Evolutionary conservation across 2,888 invertebrate genomes (phyloP), one percentile per base, ranked within the genome.

Genomic region (Drosophila engyochracea): DNA sequence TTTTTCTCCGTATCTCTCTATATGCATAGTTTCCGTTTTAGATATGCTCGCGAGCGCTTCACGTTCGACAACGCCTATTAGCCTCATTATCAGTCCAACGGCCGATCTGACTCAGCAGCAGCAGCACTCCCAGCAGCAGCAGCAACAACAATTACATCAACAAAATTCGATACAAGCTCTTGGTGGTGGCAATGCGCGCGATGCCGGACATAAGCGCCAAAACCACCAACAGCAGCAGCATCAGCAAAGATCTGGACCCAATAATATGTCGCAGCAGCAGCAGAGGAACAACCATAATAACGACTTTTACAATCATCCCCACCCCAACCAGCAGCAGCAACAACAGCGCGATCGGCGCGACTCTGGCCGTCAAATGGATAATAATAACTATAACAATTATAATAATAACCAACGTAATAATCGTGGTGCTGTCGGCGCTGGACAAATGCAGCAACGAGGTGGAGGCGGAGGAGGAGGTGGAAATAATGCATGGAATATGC

Each of bases 51-150:
- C 93, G 82, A 94, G 94, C 89, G 93, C 95, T 52, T 97, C 97
- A n/a, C 95, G 97, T 65, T 97, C 97, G 62, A 96, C 96, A 67
- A 97, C 97, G 2, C 97, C 97, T 14, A 96, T 96, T 9, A 96
- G 96, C 74, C 94, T 95, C 44, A 94, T 95, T 61, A 82, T 85
- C 65, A 97, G 97, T 84, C 97, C 97, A 61, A 97, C 97, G 3
- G 95, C 96, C 82, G 98, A 98, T 93, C 97, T 97, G 94, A 96
- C 96, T 79, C 92, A 90, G 64, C 89, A 44, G 44, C 47, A 47
- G 47, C 47, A 44, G 44, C 85, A 88, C 64, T 90, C 92, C 76
- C 87, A 90, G 60, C 85, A 82, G 62, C 82, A 85, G 54, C 82
- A 81, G 55, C 86, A 86, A 52, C 82, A 81, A 62, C 70, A 71